Evolutionary conservation across 2,888 invertebrate genomes (phyloP), one percentile per base, ranked within the genome.

Genomic region (Epiblema foenella): DNA sequence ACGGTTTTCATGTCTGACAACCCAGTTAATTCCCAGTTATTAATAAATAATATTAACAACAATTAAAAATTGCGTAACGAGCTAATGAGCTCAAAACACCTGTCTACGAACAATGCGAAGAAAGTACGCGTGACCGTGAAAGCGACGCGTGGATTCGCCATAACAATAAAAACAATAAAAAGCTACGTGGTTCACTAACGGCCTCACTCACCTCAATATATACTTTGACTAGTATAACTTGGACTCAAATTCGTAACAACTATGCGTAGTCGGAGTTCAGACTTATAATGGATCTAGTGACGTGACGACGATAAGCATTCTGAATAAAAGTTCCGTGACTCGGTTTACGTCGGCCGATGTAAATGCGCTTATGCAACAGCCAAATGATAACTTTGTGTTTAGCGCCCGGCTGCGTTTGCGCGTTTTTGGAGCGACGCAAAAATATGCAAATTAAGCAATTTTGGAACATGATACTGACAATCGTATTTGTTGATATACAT

Each of bases 81-180:
- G 60, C 66, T 67, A 62, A 71, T 49, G 66, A 63, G 71, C 52
- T 42, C 59, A 68, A 59, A 62, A 57, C 73, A 71, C 71, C 73
- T 64, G 75, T 49, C 71, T 52, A 56, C 71, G 70, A 77, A 79
- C 77, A 79, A 81, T 81, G 78, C 75, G 82, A 91, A 88, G 92
- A 91, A 93, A 93, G 91, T 87, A 83, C 82, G 82, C 85, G 85
- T 90, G 90, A 90, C 90, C 90, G 90, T 89, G 91, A 92, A 92
- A 91, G 90, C 84, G 73, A 75, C 78, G 78, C 80, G 76, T 80
- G 84, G 51, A 37, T 52, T 64, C 85, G 83, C 76, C 83, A 79
- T 82, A 85, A 88, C 85, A 86, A 85, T 85, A 84, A 75, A 76
- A 70, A 68, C 68, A 72, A 72, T 77, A 83, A 85, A 84, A 46